Evolutionary conservation across 2,113 vertebrate species (phyloP).

Genomic region (Catagonus wagneri): DNA sequence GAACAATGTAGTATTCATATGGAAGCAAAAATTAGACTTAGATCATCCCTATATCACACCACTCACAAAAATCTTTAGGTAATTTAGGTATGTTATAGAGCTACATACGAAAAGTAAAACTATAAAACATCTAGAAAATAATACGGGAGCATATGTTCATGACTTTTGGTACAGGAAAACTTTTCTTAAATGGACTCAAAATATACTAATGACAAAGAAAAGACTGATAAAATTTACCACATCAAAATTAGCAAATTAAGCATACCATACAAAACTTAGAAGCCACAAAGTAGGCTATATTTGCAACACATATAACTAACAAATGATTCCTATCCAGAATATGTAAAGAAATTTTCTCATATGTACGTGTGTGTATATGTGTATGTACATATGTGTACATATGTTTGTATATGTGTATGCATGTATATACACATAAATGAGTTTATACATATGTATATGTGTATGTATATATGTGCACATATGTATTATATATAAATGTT

Average conservation of each 20-base stretch:
- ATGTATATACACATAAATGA: no score
- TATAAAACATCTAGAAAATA: background rate
- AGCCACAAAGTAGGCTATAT: background rate
- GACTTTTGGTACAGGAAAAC: background rate
- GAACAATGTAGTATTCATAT: background rate
- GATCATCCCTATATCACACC: background rate
- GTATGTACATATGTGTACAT: no score
- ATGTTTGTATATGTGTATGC: no score
- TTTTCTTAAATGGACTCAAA: background rate
- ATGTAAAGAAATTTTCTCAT: background rate
- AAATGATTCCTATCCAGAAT: background rate
- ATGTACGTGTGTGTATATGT: no score
- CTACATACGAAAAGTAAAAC: slow-evolving; percentile 2
- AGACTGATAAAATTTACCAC: background rate
- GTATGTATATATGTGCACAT: no score
- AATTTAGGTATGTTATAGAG: background rate
- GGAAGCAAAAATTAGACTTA: background rate
- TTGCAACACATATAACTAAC: background rate
- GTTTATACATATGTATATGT: no score
- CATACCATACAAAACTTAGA: background rate
- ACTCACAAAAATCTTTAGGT: background rate
- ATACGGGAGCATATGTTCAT: background rate
- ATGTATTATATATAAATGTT: no score
- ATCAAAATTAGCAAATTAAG: slow-evolving; percentile 3
- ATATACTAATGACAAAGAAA: background rate